These are phyloP conservation scores for Centropus unirufus DNA, from an alignment of 2,113 vertebrate genomes.

Conservation along the genomic window DNA sequence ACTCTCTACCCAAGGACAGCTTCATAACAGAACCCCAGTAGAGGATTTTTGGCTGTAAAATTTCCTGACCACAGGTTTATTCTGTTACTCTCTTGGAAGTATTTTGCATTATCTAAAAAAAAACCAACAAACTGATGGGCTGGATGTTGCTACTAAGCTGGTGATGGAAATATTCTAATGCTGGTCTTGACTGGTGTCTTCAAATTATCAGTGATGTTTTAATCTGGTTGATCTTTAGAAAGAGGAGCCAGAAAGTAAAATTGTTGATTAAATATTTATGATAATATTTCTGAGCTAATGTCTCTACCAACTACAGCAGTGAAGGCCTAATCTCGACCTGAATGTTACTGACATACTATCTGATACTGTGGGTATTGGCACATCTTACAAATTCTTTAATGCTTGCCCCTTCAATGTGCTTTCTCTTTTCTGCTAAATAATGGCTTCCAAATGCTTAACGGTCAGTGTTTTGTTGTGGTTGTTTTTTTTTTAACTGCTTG, in stretches of 20 bases:
- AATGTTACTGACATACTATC: background rate
- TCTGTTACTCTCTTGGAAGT: background rate
- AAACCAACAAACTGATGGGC: background rate
- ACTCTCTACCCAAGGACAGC: background rate
- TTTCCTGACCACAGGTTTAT: background rate
- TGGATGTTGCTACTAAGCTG: background rate
- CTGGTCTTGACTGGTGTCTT: background rate
- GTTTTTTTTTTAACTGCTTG: background rate
- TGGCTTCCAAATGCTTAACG: conserved; percentile 7
- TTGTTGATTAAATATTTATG: background rate
- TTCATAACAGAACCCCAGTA: background rate
- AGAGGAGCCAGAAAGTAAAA: background rate
- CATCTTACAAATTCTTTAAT: background rate
- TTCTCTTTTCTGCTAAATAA: conserved; percentile 9
- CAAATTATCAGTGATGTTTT: background rate
- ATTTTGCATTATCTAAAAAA: background rate
- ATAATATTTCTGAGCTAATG: background rate
- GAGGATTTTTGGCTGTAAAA: background rate
- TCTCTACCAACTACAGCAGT: background rate
- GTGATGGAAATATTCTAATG: background rate
- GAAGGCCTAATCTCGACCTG: background rate
- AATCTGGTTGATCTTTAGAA: too few relatives aligned
- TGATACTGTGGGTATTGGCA: background rate
- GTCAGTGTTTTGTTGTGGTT: background rate
- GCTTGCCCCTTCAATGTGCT: background rate